These are phyloP conservation scores for Papilio glaucus DNA, from an alignment of 1,140 invertebrate species.

Conservation along the genomic window DNA sequence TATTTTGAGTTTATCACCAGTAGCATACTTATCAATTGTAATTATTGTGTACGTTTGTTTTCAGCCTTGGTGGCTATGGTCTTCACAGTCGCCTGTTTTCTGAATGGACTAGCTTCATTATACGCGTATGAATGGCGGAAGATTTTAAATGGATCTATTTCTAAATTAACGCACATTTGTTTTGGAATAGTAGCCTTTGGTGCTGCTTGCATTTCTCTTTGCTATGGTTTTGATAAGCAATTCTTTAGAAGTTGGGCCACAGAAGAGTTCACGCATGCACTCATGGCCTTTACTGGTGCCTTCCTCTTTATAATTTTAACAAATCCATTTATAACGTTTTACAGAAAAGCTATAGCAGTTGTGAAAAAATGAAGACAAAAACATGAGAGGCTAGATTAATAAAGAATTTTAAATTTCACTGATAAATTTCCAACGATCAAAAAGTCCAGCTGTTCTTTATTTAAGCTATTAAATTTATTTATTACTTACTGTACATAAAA, in stretches of 20 bases:
- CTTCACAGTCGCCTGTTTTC: conserved; percentile 48
- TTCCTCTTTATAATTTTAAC: conserved; percentile 58
- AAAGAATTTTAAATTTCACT: neutral
- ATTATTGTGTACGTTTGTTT: conserved; percentile 39
- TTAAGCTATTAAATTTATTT: neutral
- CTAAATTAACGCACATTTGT: conserved; percentile 61
- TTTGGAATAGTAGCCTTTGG: conserved; percentile 61
- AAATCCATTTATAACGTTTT: conserved; percentile 59
- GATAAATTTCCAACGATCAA: neutral
- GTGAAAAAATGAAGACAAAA: conserved; percentile 31
- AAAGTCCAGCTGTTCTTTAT: neutral
- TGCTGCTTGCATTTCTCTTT: conserved; percentile 52
- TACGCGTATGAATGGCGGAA: conserved; percentile 56
- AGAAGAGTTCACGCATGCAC: conserved; percentile 40
- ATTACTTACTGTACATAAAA: neutral
- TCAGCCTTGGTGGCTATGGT: conserved; percentile 52
- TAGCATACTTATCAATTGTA: too few species aligned
- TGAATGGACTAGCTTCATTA: conserved; percentile 55
- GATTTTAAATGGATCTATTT: conserved; percentile 55
- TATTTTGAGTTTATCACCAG: too few species aligned
- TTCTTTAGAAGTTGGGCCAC: conserved; percentile 57
- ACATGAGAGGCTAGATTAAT: too few species aligned
- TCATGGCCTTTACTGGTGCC: conserved; percentile 49
- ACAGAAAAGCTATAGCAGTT: conserved; percentile 43
- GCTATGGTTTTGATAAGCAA: conserved; percentile 58